These are phyloP conservation scores for Corydoras maculifer DNA, from an alignment of 2,113 vertebrate genomes.

Conservation along the genomic window DNA sequence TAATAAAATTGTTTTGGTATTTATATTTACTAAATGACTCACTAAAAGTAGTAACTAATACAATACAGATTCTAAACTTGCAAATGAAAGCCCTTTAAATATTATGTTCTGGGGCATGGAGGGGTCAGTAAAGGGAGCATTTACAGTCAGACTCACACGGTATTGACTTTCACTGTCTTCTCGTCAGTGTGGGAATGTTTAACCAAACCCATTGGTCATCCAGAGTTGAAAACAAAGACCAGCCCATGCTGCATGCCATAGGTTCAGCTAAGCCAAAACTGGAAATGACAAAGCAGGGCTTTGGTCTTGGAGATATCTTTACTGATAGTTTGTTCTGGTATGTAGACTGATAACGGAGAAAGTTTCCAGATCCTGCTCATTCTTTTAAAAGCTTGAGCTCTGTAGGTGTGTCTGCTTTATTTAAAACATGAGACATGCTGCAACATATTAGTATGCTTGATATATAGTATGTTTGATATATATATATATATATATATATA, in stretches of 20 bases:
- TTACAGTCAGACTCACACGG: constrained; percentile 14
- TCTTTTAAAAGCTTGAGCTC: constrained; percentile 44
- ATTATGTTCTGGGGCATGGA: neutral
- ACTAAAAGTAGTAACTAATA: neutral
- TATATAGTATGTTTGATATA: neutral
- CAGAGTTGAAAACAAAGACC: constrained; percentile 4
- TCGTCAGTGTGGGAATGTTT: constrained; percentile 25
- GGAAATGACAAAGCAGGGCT: constrained; percentile 46
- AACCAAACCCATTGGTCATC: constrained; percentile 10
- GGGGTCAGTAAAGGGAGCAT: constrained; percentile 12
- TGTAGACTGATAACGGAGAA: constrained; percentile 51
- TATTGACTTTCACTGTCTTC: constrained; percentile 27
- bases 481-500: no score
- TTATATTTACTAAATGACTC: constrained; percentile 7
- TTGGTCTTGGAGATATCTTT: constrained; percentile 48
- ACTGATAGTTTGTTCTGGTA: constrained; percentile 58
- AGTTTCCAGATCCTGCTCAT: constrained; percentile 51
- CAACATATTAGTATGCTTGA: neutral
- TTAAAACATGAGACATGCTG: constrained; percentile 22
- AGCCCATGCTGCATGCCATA: constrained; percentile 6
- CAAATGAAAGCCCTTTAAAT: neutral
- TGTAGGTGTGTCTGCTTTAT: constrained; percentile 41
- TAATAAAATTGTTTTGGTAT: neutral
- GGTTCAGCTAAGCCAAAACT: constrained; percentile 24
- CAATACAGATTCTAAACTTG: neutral